Evolutionary conservation across 2,888 invertebrate species (phyloP), one percentile per base, ranked within the genome.

Genomic region (Pyrochroa serraticornis): DNA sequence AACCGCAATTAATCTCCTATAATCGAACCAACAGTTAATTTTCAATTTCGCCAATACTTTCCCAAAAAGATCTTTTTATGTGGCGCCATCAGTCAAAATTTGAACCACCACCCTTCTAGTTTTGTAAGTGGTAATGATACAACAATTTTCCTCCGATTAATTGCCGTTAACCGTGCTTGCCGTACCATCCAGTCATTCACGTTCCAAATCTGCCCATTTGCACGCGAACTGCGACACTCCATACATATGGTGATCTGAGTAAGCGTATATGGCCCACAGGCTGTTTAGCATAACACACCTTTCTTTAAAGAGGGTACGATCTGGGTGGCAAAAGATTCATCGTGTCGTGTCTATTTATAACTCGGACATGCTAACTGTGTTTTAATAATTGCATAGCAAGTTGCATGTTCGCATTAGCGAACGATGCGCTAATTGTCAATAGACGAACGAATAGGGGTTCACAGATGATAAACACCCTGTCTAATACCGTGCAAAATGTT

Each of bases 361-460:
- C 73, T 65, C 64, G 53, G 58, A 61, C 67, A 58, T 51, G 67
- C 71, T 68, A 70, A 68, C 68, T 70, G 70, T 72, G 70, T 72
- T 73, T 71, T 71, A 73, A 71, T 73, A 71, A 73, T 73, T 73
- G 68, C 72, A 65, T 68, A 66, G 69, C 66, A 72, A 71, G 72
- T 73, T 73, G 68, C 72, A 65, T 68, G 66, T 68, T 65, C 67
- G 68, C 69, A 73, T 70, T 69, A 70, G 51, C 60, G 64, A 71
- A 71, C 71, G 70, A 68, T 57, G 66, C 69, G 70, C 66, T 68
- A 71, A 71, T 69, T 66, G 64, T 57, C 57, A 51, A 51, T 32
- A 30, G 37, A 32, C n/a, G 37, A 33, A 22, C 22, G 22, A 22
- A 22, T 22, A 52, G 52, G 50, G 50, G 5, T 41, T 37, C 37